Conservation (phyloP, 2,797 vertebrate genomes). For the Periophthalmus magnuspinnatus region DNA sequence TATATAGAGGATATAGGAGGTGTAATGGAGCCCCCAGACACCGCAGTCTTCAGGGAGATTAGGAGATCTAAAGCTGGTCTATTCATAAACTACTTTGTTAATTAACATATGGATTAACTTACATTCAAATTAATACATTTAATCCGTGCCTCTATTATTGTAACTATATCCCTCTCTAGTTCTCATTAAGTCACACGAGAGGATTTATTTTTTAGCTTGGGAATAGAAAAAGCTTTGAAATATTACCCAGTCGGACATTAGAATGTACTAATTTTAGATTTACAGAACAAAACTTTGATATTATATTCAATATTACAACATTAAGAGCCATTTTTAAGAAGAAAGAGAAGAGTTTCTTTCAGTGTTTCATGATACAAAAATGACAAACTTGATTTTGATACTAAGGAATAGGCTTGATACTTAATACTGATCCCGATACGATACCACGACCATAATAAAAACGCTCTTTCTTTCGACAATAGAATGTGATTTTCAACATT, state of each 20-base stretch:
- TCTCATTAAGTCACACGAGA: background rate
- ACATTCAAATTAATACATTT: conserved; percentile 6
- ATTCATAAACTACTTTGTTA: background rate
- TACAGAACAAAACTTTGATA: background rate
- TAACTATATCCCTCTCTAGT: background rate
- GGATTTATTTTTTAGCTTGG: background rate
- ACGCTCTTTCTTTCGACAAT: no score
- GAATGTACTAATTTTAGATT: background rate
- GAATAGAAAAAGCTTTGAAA: conserved; percentile 1
- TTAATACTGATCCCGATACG: no score
- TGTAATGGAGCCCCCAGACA: conserved; percentile 11
- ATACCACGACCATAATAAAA: no score
- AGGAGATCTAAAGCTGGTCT: background rate
- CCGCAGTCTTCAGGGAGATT: conserved; percentile 9
- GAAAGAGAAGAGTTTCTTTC: no score
- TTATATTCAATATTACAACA: no score
- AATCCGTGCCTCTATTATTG: background rate
- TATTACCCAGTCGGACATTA: background rate
- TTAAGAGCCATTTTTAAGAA: no score
- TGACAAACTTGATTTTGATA: no score
- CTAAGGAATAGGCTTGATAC: no score
- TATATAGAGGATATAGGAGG: no score
- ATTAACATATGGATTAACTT: conserved; percentile 10
- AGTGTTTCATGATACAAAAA: no score
- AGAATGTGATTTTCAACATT: no score